These are phyloP conservation scores for Poecilia wingei DNA, from an alignment of 2,797 vertebrate genomes.

Conservation along the genomic window DNA sequence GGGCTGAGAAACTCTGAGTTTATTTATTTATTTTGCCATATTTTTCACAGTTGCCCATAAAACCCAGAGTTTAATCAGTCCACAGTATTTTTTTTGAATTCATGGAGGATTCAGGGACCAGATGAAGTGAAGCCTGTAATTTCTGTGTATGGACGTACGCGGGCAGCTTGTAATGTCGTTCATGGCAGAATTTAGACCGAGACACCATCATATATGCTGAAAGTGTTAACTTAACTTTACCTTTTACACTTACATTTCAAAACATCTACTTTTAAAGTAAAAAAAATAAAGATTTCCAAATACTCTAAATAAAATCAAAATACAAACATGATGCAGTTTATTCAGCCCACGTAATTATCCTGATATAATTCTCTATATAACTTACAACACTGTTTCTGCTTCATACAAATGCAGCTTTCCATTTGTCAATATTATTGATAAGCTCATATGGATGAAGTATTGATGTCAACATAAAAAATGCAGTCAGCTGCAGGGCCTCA, in stretches of 20 bases:
- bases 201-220: slow-evolving; percentile 18
- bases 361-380: not conserved
- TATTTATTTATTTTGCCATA: slow-evolving; percentile 79
- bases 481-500: not conserved
- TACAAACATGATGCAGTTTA: not conserved
- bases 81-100: slow-evolving; percentile 71
- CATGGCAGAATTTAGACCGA: slow-evolving; percentile 10
- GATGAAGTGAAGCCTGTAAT: slow-evolving; percentile 19
- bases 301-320: not conserved
- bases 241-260: not conserved
- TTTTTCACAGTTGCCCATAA: slow-evolving; percentile 69
- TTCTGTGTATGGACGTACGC: slow-evolving; percentile 18
- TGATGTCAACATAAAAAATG: not conserved
- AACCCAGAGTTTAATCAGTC: slow-evolving; percentile 73
- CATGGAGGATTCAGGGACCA: slow-evolving; percentile 60
- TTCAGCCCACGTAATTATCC: not conserved
- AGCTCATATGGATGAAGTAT: not conserved
- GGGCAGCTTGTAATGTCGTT: slow-evolving; percentile 6
- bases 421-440: not conserved
- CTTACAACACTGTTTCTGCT: not conserved
- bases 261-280: not conserved
- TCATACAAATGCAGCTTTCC: not conserved
- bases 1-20: slow-evolving; percentile 61
- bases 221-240: not conserved
- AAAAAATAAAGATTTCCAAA: not conserved